phyloP scores from a whole-genome alignment of 2,113 vertebrate species.

The Dasypus novemcinctus region DNA sequence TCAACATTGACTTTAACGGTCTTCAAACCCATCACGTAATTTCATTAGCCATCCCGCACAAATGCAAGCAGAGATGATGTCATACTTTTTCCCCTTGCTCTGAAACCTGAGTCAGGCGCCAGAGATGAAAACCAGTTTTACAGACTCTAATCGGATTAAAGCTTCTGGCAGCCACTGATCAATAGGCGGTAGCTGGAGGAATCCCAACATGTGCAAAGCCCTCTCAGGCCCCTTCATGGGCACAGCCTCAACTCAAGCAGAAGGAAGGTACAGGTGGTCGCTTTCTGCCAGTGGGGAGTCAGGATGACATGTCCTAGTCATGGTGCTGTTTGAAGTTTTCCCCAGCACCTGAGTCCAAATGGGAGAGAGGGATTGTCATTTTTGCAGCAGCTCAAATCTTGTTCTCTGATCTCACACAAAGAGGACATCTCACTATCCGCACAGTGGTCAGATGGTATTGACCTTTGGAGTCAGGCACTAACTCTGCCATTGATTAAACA shows the following conservation, averaged over 20 bases:
- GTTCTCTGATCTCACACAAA: neutral
- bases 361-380: neutral
- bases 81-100: conserved; percentile 84
- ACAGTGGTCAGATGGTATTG: neutral
- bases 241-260: neutral
- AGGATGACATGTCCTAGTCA: neutral
- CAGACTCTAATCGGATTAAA: conserved; percentile 85
- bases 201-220: conserved; percentile 75
- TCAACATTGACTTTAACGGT: conserved; percentile 90
- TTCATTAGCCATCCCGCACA: conserved; percentile 87
- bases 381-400: neutral
- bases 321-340: neutral
- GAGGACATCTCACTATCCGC: neutral
- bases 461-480: neutral
- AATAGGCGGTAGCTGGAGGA: conserved; percentile 78
- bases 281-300: fast-evolving
- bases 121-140: conserved; percentile 87
- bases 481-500: neutral
- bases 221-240: conserved; percentile 52
- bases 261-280: neutral
- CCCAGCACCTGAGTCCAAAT: neutral
- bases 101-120: conserved; percentile 87
- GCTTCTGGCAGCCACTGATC: conserved; percentile 81
- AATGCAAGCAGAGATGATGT: conserved; percentile 87
- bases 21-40: conserved; percentile 86